Base-by-base conservation (phyloP, 2,113 vertebrate genomes). In the Chunga burmeisteri region DNA sequence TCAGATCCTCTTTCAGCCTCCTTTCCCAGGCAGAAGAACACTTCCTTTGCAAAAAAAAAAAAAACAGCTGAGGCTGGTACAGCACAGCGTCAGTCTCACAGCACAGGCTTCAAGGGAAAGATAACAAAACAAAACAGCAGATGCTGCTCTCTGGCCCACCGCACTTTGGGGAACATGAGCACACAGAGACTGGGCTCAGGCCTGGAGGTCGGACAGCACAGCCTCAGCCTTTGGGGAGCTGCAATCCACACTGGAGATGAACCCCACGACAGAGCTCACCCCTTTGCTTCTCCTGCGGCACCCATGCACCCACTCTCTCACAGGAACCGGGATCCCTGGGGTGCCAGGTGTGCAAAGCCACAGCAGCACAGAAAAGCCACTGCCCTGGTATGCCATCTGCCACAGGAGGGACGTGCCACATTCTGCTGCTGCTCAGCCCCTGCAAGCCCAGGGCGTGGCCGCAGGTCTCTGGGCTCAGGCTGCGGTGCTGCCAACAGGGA, bases 81-180 rank as follows among this genome's bases (percentile, higher is more conserved):
- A 27, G 27, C 13, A 2, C 15, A 1, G 58, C 16, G 0, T 19
- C 67, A 32, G 44, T 32, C 49, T 67, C 49, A 3, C 21, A 14
- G 3, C 62, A 34, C 5, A 0, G 58, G 26, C 53, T 82, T 53
- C 2, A 2, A 20, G 7, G 66, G 71, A 65, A 65, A 42, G 44
- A 38, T 11, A 27, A 50, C 30, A 16, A 15, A 74, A 46, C 20
- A 26, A 42, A 55, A 8, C 21, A 20, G 25, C 7, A 47, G 7
- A 13, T 25, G 38, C 66, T 67, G 72, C 42, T 30, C 19, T 29
- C 36, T 18, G 52, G 21, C 56, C 56, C 85, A 40, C 23, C 3
- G 5, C 34, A 1, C 15, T 27, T 8, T 10, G 42, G 30, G 72
- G 23, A 63, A 4, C 1, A 1, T 0, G 1, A 74, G 36, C 9